phyloP scores from a whole-genome alignment of 2,113 vertebrate genomes.

The Cochlearius cochlearius region DNA sequence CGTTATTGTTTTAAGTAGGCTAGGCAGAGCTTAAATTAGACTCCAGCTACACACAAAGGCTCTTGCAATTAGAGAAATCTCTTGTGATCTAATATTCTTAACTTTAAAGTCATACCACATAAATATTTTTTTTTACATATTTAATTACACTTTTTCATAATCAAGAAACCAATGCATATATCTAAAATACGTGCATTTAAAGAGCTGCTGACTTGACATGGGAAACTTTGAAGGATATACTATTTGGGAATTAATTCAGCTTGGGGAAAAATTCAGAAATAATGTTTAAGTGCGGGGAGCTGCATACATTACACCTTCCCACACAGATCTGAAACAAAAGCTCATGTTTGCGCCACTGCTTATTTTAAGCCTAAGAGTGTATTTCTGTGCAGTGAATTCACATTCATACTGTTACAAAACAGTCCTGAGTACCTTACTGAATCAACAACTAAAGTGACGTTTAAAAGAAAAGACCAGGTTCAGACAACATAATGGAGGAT shows the following conservation, averaged over 20 bases:
- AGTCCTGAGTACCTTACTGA: neutral
- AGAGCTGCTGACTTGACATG: neutral
- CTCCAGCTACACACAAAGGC: neutral
- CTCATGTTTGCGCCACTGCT: neutral
- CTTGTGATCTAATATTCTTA: conserved; percentile 22
- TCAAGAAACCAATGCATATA: neutral
- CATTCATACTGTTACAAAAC: neutral
- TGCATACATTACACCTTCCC: neutral
- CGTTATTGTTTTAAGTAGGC: neutral
- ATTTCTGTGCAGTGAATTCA: neutral
- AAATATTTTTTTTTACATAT: conserved; percentile 29
- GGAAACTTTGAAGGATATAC: neutral
- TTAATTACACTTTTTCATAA: conserved; percentile 15
- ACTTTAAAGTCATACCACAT: neutral
- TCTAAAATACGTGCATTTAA: neutral
- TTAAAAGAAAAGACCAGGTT: neutral
- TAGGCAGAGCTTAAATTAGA: neutral
- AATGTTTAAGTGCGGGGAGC: neutral
- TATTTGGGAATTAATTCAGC: neutral
- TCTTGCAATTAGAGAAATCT: conserved; percentile 35
- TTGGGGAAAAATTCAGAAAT: neutral
- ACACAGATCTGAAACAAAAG: neutral
- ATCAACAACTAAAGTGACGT: neutral
- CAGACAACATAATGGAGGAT: neutral
- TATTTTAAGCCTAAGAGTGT: neutral